Percentiles rank a stretch among this genome's conserved stretches.
Evolutionary conservation across 1,140 invertebrate species (phyloP).

Genomic region (Physella acuta): DNA sequence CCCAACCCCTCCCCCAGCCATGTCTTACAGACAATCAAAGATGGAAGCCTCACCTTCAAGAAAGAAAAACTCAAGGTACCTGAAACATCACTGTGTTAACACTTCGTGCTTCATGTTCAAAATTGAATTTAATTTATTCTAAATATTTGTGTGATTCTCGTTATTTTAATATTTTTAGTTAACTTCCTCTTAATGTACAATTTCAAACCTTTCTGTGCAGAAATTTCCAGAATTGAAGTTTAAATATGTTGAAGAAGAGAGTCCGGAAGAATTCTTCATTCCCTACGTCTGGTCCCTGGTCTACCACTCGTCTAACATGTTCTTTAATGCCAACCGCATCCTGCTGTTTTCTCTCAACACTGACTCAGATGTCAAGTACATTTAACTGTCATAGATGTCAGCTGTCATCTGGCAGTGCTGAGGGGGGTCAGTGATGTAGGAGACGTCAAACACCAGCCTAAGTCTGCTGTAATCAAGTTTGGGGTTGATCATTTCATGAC

Average conservation of each 20-base stretch:
- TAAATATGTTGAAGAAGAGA: slow-evolving; percentile 98
- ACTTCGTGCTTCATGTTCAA: not conserved
- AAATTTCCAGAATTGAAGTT: slow-evolving; percentile 99
- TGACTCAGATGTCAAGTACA: not conserved
- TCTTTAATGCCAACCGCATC: slow-evolving; percentile 57
- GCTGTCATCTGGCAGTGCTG: too few species aligned
- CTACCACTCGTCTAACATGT: slow-evolving; percentile 57
- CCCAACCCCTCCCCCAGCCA: slow-evolving; percentile 76
- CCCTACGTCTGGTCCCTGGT: slow-evolving; percentile 96
- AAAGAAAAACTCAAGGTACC: slow-evolving; percentile 83
- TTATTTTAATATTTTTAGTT: not conserved
- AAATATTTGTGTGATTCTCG: not conserved
- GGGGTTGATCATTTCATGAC: too few species aligned
- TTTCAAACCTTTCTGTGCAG: slow-evolving; percentile 63
- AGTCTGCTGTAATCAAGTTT: too few species aligned
- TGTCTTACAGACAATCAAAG: slow-evolving; percentile 83
- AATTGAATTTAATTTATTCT: not conserved
- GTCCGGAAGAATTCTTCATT: slow-evolving; percentile 98
- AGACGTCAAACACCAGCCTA: too few species aligned
- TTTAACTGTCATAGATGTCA: too few species aligned
- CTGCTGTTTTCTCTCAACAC: slow-evolving; percentile 51
- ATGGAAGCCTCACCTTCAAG: slow-evolving; percentile 76
- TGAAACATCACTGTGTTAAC: not conserved
- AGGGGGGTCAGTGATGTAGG: too few species aligned
- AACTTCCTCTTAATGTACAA: not conserved